Base-by-base conservation (phyloP, 2,797 vertebrate genomes). In the Schizopygopsis pylzovi region DNA sequence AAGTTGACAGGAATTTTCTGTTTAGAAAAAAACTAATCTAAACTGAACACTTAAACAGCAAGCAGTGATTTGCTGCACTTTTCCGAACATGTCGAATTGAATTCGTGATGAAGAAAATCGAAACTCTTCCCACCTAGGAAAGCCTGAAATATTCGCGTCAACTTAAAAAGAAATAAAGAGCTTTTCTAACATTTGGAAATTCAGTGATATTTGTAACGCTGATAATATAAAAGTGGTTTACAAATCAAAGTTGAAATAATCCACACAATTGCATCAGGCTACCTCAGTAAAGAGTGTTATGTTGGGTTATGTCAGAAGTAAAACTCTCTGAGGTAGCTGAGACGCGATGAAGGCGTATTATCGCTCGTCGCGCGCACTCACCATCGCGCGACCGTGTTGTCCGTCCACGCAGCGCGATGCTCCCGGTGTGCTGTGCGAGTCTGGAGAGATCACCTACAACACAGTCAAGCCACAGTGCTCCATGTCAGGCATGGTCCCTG, bases 341-440 rank as follows among this genome's bases (percentile, higher is more conserved):
- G 75, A 39, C 59, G 47, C 63, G 11, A 75, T 52, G 63, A 67
- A 49, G 25, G 39, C 22, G 49, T 43, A 22, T 71, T 25, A 52
- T 9, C 20, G 68, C 43, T 49, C 20, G 28, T 65, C 28, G 28
- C 15, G 47, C 54, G 11, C 68, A 63, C 97, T 98, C 95, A 99
- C 97, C 98, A 98, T 98, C 89, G 94, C 91, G 25, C 92, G 95
- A 82, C 95, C 88, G 92, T 95, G 96, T 86, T 93, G 95, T 86
- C 94, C 92, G 91, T 97, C 95, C 92, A 95, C 93, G 92, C 96
- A 94, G 94, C 95, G 95, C 90, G 95, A 92, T 87, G 94, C 94
- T 94, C 95, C 95, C 93, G 95, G 95, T 91, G 93, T 91, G 47
- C 90, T 89, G 88, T 92, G 94, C 67, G 91, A 92, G 89, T 95